Evolutionary conservation across 2,888 invertebrate species (phyloP).

Genomic region (Campoplex nolae): DNA sequence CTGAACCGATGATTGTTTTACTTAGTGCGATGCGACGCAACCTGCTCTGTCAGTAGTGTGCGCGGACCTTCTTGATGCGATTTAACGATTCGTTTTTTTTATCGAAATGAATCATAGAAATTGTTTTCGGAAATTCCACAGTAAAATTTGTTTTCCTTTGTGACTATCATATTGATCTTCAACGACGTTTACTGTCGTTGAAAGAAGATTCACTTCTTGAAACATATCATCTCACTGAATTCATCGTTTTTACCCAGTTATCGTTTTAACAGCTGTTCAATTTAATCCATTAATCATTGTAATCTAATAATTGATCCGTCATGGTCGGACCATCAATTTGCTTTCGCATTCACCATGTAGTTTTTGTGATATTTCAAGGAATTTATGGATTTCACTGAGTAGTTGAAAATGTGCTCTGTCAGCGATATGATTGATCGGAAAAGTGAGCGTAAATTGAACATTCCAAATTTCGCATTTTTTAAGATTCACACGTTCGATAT

Average conservation of each 20-base stretch:
- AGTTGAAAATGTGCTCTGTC: background rate
- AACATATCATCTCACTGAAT: background rate
- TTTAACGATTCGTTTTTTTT: too few species aligned
- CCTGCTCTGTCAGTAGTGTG: too few species aligned
- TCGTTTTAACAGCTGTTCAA: background rate
- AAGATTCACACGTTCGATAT: background rate
- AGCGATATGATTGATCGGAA: background rate
- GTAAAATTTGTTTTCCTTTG: too few species aligned
- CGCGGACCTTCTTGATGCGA: too few species aligned
- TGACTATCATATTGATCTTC: too few species aligned
- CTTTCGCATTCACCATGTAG: background rate
- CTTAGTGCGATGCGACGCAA: too few species aligned
- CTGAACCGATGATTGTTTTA: too few species aligned
- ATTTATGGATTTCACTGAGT: background rate
- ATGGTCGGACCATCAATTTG: background rate
- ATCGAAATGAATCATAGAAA: too few species aligned
- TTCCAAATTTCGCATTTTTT: background rate
- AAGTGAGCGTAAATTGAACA: background rate
- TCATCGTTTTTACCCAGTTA: background rate
- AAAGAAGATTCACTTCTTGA: background rate
- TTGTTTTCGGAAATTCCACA: too few species aligned
- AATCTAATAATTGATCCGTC: background rate
- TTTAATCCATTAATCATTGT: background rate
- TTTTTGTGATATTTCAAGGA: background rate
- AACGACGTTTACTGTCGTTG: too few species aligned